Evolutionary conservation across 2,888 invertebrate species (phyloP).

Genomic region (Helicoverpa assulta): DNA sequence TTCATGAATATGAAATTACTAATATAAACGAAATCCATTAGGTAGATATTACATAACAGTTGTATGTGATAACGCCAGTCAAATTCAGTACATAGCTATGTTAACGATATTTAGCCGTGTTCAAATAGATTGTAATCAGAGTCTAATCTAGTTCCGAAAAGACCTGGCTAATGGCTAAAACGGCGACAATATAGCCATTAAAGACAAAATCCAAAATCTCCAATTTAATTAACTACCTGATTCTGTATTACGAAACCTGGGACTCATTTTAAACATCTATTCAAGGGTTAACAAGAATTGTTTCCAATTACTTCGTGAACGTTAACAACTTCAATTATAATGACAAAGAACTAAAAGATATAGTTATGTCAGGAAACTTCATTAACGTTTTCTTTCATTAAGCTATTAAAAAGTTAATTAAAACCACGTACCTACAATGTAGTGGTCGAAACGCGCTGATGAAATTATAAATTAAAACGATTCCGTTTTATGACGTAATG

Average conservation of each 20-base stretch:
- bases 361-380: conserved; percentile 26
- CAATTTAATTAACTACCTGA: not conserved
- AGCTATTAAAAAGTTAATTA: conserved; percentile 61
- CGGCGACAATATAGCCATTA: not conserved
- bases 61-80: too few species aligned
- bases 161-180: not conserved
- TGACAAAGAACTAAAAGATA: conserved; percentile 32
- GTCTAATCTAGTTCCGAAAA: not conserved
- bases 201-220: not conserved
- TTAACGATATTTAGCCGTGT: too few species aligned
- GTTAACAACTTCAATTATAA: conserved; percentile 34
- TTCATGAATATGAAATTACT: too few species aligned
- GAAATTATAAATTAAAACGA: conserved; percentile 59
- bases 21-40: too few species aligned
- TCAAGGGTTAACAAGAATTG: not conserved
- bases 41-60: too few species aligned
- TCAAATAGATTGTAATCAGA: not conserved
- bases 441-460: conserved; percentile 51
- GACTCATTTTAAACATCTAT: not conserved
- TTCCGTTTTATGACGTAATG: conserved; percentile 45
- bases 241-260: not conserved
- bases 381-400: conserved; percentile 58
- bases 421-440: conserved; percentile 40
- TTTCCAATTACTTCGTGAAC: conserved; percentile 6
- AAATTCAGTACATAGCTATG: too few species aligned